Percentiles rank a stretch among this genome's conserved stretches.
Evolutionary conservation across 2,797 vertebrate genomes (phyloP).

Genomic region (Telmatherina bonti): DNA sequence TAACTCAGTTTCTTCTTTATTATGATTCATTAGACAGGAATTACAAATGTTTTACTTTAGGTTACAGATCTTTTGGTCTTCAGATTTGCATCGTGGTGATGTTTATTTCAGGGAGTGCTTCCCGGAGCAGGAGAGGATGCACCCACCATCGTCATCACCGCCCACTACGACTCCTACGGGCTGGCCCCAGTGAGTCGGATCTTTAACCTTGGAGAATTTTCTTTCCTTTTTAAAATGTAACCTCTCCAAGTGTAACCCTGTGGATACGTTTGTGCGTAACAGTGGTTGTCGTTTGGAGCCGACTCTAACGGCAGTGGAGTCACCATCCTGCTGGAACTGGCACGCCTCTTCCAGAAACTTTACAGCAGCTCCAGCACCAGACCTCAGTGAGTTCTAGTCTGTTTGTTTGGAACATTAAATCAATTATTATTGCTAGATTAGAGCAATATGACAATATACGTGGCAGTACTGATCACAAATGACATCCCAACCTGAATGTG

Average conservation of each 20-base stretch:
- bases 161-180: slow-evolving; percentile 87
- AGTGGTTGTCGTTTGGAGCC: slow-evolving; percentile 87
- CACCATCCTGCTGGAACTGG: slow-evolving; percentile 82
- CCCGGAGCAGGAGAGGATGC: slow-evolving; percentile 78
- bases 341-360: slow-evolving; percentile 83
- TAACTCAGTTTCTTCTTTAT: neutral
- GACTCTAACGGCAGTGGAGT: slow-evolving; percentile 88
- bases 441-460: neutral
- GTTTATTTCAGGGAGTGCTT: slow-evolving; percentile 81
- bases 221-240: neutral
- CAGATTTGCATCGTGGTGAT: neutral
- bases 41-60: no score
- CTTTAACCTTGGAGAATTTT: neutral
- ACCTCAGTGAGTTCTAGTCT: slow-evolving; percentile 75
- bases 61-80: neutral
- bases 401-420: slow-evolving; percentile 1
- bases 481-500: no score
- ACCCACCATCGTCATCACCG: slow-evolving; percentile 84
- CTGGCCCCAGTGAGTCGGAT: slow-evolving; percentile 82
- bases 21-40: neutral
- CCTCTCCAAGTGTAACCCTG: neutral
- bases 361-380: slow-evolving; percentile 78
- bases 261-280: slow-evolving; percentile 24
- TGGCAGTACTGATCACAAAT: no score
- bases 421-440: neutral